Percentiles rank a stretch among this genome's conserved stretches.
Evolutionary conservation across 1,140 invertebrate species (phyloP).

Genomic region (Hermetia illucens): DNA sequence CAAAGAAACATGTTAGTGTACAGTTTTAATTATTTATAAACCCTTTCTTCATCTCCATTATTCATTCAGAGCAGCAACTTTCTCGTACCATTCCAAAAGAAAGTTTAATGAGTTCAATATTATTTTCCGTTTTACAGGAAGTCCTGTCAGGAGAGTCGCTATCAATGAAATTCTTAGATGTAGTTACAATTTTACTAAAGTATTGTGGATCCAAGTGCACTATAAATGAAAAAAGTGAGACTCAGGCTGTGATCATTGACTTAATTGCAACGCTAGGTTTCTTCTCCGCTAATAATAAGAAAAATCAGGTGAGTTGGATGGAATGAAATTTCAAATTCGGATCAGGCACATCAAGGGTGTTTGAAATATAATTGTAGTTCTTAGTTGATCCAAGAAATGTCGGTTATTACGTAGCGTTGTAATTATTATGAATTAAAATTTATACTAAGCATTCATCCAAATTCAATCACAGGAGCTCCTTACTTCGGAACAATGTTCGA

Average conservation of each 20-base stretch:
- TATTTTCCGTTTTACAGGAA: slow-evolving; percentile 55
- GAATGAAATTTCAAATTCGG: too few species aligned
- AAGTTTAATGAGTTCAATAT: too few species aligned
- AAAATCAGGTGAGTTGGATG: slow-evolving; percentile 33
- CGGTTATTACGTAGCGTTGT: not conserved
- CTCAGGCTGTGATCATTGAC: slow-evolving; percentile 37
- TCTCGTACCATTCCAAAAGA: too few species aligned
- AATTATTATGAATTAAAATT: not conserved
- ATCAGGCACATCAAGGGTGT: not conserved
- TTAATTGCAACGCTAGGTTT: slow-evolving; percentile 37
- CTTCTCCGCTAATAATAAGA: slow-evolving; percentile 36
- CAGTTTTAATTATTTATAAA: too few species aligned
- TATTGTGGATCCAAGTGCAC: slow-evolving; percentile 47
- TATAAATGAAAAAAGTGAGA: slow-evolving; percentile 25
- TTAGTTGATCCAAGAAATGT: not conserved
- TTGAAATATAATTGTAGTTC: not conserved
- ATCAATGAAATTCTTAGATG: slow-evolving; percentile 76
- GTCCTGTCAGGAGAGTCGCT: slow-evolving; percentile 72
- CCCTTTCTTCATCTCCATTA: too few species aligned
- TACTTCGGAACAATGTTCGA: slow-evolving; percentile 20
- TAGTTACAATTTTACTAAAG: slow-evolving; percentile 70
- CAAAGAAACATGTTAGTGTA: too few species aligned
- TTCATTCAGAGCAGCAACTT: too few species aligned
- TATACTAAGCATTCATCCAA: slow-evolving; percentile 1
- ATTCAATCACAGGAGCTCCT: slow-evolving; percentile 15